Conservation (phyloP, 2,797 vertebrate genomes). For the Podargus strigoides region DNA sequence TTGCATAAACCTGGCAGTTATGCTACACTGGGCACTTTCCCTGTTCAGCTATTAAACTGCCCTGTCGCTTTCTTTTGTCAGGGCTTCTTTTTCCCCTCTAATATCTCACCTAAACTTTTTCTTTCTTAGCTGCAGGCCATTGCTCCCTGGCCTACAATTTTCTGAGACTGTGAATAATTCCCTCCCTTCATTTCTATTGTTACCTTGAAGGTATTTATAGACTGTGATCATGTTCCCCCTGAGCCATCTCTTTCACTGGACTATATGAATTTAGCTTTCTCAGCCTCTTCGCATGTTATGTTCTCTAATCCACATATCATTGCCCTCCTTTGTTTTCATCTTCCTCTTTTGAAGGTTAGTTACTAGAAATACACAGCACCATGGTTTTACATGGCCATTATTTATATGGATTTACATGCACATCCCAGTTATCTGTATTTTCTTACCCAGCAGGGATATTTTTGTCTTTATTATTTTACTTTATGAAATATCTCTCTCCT, state of each 20-base stretch:
- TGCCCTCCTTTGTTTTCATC: conserved; percentile 18
- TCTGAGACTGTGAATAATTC: conserved; percentile 43
- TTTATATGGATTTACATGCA: background rate
- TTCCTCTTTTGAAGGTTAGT: background rate
- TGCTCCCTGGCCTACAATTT: conserved; percentile 34
- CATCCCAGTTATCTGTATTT: background rate
- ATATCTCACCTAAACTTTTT: conserved; percentile 2
- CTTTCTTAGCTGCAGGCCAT: conserved; percentile 22
- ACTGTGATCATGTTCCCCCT: conserved; percentile 17
- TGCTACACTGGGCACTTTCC: background rate
- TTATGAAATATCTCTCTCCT: background rate
- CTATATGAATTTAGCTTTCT: conserved; percentile 11
- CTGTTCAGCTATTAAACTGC: background rate
- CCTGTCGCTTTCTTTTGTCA: background rate
- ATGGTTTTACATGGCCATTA: background rate
- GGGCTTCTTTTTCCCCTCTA: background rate
- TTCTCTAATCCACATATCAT: background rate
- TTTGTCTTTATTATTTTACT: conserved; percentile 9
- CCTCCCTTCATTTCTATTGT: conserved; percentile 33
- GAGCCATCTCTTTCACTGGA: background rate
- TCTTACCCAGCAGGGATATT: background rate
- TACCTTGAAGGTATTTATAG: conserved; percentile 57
- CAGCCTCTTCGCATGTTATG: background rate
- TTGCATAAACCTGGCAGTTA: background rate
- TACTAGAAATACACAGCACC: background rate